Evolutionary conservation across 2,888 invertebrate species (phyloP).

Genomic region (Fragum sueziense): DNA sequence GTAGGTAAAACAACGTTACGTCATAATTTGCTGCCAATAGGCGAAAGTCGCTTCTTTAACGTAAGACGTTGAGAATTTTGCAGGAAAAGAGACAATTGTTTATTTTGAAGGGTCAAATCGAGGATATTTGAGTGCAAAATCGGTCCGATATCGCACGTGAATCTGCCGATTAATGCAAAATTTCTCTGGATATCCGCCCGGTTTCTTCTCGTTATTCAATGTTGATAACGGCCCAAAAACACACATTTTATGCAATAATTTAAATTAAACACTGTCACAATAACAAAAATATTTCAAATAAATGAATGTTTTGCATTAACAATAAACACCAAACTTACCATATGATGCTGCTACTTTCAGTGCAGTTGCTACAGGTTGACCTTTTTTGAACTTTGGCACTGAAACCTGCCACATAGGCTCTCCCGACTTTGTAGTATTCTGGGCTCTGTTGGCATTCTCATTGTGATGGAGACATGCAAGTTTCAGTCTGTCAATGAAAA

Average conservation of each 20-base stretch:
- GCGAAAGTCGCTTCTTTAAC: neutral
- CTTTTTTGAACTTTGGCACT: slow-evolving; percentile 19
- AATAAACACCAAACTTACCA: neutral
- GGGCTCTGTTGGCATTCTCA: slow-evolving; percentile 17
- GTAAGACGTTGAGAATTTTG: too few relatives aligned
- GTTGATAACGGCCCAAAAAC: too few relatives aligned
- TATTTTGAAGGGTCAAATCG: too few relatives aligned
- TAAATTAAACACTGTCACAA: neutral
- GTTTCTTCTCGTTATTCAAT: too few relatives aligned
- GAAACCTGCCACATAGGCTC: neutral
- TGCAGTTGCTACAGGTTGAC: neutral
- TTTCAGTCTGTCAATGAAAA: slow-evolving; percentile 11
- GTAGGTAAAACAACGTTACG: too few relatives aligned
- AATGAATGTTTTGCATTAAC: neutral
- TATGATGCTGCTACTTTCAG: neutral
- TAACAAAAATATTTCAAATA: neutral
- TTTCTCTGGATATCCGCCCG: too few relatives aligned
- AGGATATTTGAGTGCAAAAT: too few relatives aligned
- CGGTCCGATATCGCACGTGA: too few relatives aligned
- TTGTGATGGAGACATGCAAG: slow-evolving; percentile 29
- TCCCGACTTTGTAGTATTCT: slow-evolving; percentile 16
- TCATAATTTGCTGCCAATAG: neutral
- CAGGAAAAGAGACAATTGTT: too few relatives aligned
- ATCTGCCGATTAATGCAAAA: too few relatives aligned
- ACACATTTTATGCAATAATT: too few relatives aligned